Conservation (phyloP, 2,113 vertebrate genomes). For the Centrocercus urophasianus region DNA sequence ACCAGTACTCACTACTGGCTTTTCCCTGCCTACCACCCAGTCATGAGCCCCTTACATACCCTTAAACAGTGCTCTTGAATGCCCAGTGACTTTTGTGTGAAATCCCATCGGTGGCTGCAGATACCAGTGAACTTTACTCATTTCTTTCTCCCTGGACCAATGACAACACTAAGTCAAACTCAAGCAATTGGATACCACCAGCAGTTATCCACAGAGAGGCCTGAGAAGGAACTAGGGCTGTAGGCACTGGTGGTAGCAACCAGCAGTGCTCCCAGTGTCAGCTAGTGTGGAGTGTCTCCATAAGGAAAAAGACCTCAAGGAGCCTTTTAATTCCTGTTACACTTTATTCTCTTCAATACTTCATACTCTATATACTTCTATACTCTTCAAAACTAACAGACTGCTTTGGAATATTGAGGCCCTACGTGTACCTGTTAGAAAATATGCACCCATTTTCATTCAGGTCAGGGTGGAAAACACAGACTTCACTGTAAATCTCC, state of each 20-base stretch:
- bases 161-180: not conserved
- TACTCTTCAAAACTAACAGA: not conserved
- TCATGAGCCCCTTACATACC: not conserved
- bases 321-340: not conserved
- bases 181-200: not conserved
- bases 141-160: not conserved
- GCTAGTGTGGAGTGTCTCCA: not conserved
- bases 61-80: not conserved
- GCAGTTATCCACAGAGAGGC: not conserved
- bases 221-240: not conserved
- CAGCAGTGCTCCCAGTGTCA: not conserved
- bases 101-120: fast-evolving
- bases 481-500: not conserved
- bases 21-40: not conserved
- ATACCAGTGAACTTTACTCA: not conserved
- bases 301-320: not conserved
- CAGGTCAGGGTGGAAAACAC: not conserved
- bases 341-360: not conserved
- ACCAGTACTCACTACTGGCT: not conserved
- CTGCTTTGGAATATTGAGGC: not conserved
- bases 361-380: no score
- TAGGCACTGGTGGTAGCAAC: not conserved
- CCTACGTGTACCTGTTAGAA: not conserved
- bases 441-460: not conserved
- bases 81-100: not conserved